Percentiles rank a stretch among this genome's conserved stretches.
Evolutionary conservation across 1,140 invertebrate species (phyloP).

Genomic region (Drosophila teissieri): DNA sequence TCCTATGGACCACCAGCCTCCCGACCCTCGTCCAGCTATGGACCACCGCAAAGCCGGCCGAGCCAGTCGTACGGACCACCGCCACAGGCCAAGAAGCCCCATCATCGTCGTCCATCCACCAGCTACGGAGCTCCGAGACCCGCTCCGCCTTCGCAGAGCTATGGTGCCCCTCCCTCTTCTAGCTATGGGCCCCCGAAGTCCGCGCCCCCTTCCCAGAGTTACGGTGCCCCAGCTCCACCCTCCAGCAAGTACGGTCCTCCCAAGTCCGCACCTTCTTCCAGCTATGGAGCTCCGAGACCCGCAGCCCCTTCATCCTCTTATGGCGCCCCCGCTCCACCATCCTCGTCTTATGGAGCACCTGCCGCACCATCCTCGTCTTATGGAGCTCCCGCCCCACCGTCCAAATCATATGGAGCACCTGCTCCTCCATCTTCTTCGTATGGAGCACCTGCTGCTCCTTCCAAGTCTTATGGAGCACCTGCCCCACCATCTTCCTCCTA

Average conservation of each 20-base stretch:
- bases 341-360: conserved; percentile 7
- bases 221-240: conserved; percentile 85
- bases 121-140: conserved; percentile 58
- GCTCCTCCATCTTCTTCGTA: conserved; percentile 83
- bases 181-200: conserved; percentile 76
- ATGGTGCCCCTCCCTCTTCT: conserved; percentile 79
- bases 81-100: conserved; percentile 52
- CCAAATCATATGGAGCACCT: conserved; percentile 76
- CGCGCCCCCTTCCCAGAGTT: conserved; percentile 74
- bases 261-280: conserved; percentile 82
- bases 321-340: conserved; percentile 50
- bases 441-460: conserved; percentile 54
- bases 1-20: conserved; percentile 52
- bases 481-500: conserved; percentile 79
- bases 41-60: conserved; percentile 71
- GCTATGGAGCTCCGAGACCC: conserved; percentile 60
- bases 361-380: conserved; percentile 6
- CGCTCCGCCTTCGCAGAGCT: conserved; percentile 74
- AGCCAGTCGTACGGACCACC: conserved; percentile 84
- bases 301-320: conserved; percentile 73
- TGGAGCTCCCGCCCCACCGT: conserved; percentile 20
- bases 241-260: conserved; percentile 85
- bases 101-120: conserved; percentile 71
- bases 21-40: conserved; percentile 84
- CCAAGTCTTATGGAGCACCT: conserved; percentile 64